A percentile compares a stretch with the other conserved stretches of the same genome.
phyloP scores from a whole-genome alignment of 2,888 invertebrate species.

The Mythimna loreyi region DNA sequence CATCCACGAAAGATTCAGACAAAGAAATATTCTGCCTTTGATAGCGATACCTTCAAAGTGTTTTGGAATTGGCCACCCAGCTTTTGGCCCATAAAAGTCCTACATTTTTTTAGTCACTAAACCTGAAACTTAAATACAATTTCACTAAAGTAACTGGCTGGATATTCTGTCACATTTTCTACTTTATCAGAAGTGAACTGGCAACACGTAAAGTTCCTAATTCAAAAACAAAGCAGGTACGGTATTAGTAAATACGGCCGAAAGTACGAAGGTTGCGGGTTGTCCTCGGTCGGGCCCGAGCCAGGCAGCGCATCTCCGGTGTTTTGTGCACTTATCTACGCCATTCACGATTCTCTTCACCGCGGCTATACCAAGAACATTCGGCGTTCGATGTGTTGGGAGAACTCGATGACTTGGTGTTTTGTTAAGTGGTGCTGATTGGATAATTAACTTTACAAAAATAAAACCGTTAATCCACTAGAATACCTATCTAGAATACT shows the following conservation, averaged over 20 bases:
- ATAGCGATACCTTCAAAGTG: neutral
- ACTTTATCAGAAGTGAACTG: neutral
- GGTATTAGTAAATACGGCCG: conserved; percentile 63
- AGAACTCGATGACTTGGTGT: conserved; percentile 66
- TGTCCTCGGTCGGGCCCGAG: conserved; percentile 73
- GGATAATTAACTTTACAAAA: neutral
- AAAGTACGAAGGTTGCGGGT: conserved; percentile 75
- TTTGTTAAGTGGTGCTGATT: conserved; percentile 29
- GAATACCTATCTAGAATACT: too few species aligned
- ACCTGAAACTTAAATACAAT: neutral
- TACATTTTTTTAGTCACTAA: neutral
- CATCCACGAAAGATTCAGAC: neutral
- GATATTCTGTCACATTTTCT: neutral
- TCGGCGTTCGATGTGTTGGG: conserved; percentile 60
- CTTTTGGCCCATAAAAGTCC: neutral
- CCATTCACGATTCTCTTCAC: conserved; percentile 89
- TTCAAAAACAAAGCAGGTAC: conserved; percentile 51
- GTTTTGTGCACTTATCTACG: conserved; percentile 88
- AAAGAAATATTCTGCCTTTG: neutral
- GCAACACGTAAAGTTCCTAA: conserved; percentile 18
- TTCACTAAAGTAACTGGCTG: neutral
- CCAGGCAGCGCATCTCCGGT: conserved; percentile 84
- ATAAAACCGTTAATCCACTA: neutral
- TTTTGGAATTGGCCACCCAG: neutral
- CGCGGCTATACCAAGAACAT: conserved; percentile 66